Base-by-base conservation (phyloP, 2,797 vertebrate species). In the Diglossa cyanea region DNA sequence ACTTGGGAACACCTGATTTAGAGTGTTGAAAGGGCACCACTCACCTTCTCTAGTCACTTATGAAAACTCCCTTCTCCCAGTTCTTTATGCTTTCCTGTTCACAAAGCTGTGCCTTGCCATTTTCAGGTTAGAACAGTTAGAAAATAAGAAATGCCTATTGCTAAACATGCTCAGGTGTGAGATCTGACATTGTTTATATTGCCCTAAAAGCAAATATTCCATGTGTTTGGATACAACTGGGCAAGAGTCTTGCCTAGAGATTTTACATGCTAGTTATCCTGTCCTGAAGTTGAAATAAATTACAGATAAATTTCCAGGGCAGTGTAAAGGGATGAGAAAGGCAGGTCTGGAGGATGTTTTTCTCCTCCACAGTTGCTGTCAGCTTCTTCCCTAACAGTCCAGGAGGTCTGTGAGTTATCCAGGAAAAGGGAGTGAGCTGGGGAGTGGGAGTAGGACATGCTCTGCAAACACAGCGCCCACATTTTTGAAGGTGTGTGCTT, bases 401-500 rank as follows among this genome's bases (percentile, higher is more conserved):
- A 70, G 57, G 75, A 77, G 25, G 35, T 77, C 86, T 77, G 44
- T 26, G 75, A 80, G 88, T 51, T 84, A 51, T 44, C 71, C 76
- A 58, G 72, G 81, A 53, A 78, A 60, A 66, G 44, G 37, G 48
- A 55, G 76, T 31, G 81, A 8, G n/a, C 73, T 50, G 4, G 8
- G 35, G 57, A 85, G 55, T 13, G 33, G 90, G 83, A 86, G 67
- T 25, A 60, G 83, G 92, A 65, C 28, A 33, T 28, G 50, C 68
- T 93, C 74, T 66, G 94, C 84, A 89, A 77, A 85, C 88, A 84
- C 71, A 44, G 72, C 0, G 0, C 57, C 67, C 12, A 31, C 78
- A 14, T 89, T 96, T 95, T 44, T 79, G 86, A 92, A 96, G 96
- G 95, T 95, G 95, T 95, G 92, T 68, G 78, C 89, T 96, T 85